phyloP scores from a whole-genome alignment of 1,140 invertebrate species.

The Pogonomyrmex barbatus region DNA sequence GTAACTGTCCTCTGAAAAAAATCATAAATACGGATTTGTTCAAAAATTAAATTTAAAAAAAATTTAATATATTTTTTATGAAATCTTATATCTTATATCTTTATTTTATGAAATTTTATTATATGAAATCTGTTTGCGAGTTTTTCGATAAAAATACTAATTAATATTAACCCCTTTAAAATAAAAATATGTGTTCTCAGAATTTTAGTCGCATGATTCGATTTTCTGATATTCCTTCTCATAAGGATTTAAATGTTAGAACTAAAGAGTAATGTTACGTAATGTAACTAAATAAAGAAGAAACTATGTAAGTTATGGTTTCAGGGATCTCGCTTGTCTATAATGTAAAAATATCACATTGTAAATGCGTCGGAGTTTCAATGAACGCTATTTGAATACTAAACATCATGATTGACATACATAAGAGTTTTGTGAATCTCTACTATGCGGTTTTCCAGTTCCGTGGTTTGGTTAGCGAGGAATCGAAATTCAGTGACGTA shows the following conservation, averaged over 20 bases:
- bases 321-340: conserved; percentile 8
- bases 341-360: not conserved
- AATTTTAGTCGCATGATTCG: not conserved
- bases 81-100: not conserved
- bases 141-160: not conserved
- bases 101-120: not conserved
- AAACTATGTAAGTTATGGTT: not conserved
- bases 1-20: conserved; percentile 89
- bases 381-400: conserved; percentile 22
- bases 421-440: conserved; percentile 95
- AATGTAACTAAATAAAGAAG: too few species aligned
- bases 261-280: not conserved
- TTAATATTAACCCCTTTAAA: not conserved
- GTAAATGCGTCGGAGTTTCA: not conserved
- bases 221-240: conserved; percentile 2
- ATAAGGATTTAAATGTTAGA: not conserved
- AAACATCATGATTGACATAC: conserved; percentile 86
- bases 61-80: not conserved
- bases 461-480: conserved; percentile 96
- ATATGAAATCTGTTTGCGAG: not conserved
- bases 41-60: not conserved
- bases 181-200: not conserved
- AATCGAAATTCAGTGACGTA: conserved; percentile 99
- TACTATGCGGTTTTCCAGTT: conserved; percentile 95
- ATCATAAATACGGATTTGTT: conserved; percentile 3